Evolutionary conservation across 1,140 invertebrate genomes (phyloP), one percentile per base, ranked within the genome.

Genomic region (Harlomillsia oculata): DNA sequence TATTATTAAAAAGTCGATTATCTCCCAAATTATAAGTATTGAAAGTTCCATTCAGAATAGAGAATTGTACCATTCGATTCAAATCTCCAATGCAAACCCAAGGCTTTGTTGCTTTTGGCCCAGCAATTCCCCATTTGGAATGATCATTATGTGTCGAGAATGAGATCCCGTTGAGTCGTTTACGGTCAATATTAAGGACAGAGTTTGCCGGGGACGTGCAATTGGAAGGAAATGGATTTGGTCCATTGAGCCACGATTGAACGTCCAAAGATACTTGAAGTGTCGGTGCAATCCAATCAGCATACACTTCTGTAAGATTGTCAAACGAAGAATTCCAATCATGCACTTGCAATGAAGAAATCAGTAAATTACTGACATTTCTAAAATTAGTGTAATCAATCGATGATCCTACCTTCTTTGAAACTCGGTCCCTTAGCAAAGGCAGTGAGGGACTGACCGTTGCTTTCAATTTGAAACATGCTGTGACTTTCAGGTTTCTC

Each of bases 1-100:
- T 6, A 11, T 16, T 1, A 11, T 3, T 5, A 1, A 40, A 21
- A 13, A 25, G 16, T 52, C 18, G 5, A 30, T 6, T 25, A 0
- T 14, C 4, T 48, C 13, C 5, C 18, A 11, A 5, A 9, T 32
- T 32, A 32, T 32, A 30, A 30, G 28, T 11, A 20, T 2, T 9
- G 16, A 34, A 43, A 23, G 18, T 25, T 6, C 11, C n/a, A 39
- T 23, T 37, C 26, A 37, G 4, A 28, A 6, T 49, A 6, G n/a
- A 53, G 9, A 14, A 20, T 20, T 29, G 76, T 72, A 89, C 85
- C 70, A 85, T 83, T 77, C 92, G 78, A 70, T 97, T 97, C 20
- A 96, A 91, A 69, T 95, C 92, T 13, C 88, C 89, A 14, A 96
- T 80, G 69, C 93, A 97, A 53, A 84, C 78, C 85, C 86, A 92